phyloP scores from a whole-genome alignment of 2,888 invertebrate genomes.

The Lepetodrilus schrolli region DNA sequence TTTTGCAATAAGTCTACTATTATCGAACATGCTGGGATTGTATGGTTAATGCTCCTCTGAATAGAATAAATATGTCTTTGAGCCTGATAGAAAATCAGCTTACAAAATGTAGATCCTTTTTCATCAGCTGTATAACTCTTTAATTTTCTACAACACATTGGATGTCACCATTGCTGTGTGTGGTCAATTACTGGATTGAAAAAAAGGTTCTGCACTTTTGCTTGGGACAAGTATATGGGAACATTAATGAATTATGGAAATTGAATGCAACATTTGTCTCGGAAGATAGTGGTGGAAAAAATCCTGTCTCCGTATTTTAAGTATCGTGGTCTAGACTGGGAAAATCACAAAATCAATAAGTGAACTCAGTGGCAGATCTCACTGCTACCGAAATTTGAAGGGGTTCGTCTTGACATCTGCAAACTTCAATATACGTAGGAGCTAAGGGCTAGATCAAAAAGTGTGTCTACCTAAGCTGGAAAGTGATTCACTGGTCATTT shows the following conservation, averaged over 20 bases:
- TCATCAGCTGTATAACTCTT: too few species aligned
- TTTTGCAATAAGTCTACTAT: too few species aligned
- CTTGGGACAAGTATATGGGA: background rate
- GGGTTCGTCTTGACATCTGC: background rate
- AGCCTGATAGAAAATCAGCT: too few species aligned
- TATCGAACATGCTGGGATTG: too few species aligned
- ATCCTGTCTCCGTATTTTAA: background rate
- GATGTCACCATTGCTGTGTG: too few species aligned
- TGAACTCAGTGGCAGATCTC: background rate
- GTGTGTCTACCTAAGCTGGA: background rate
- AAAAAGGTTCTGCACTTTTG: background rate
- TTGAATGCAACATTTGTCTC: slow-evolving; percentile 7
- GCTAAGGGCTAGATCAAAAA: slow-evolving; percentile 27
- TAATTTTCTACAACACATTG: too few species aligned
- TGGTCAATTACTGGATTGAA: too few species aligned
- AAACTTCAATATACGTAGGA: slow-evolving; percentile 9
- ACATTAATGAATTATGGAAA: background rate
- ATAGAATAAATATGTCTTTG: too few species aligned
- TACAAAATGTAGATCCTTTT: too few species aligned
- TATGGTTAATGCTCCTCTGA: too few species aligned
- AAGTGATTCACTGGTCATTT: background rate
- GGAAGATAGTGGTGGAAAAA: background rate
- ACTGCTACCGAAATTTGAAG: background rate
- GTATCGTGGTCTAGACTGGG: background rate
- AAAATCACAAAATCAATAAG: background rate